phyloP scores from a whole-genome alignment of 92 coral and sea anemone species.

The Bergia sp. region DNA sequence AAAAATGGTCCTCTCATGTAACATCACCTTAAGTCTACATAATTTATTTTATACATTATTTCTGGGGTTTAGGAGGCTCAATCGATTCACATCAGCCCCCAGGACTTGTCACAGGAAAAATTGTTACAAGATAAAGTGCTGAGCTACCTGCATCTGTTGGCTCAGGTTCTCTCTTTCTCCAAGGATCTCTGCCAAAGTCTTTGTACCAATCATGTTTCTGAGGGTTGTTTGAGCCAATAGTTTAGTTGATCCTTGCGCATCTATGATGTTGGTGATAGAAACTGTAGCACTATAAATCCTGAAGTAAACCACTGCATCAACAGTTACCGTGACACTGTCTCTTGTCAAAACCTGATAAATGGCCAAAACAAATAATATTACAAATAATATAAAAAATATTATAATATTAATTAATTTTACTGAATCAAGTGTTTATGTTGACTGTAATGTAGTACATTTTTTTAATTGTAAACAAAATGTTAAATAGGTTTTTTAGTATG shows the following conservation, averaged over 20 bases:
- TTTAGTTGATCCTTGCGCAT: constrained; percentile 89
- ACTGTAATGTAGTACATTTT: no score
- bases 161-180: constrained; percentile 85
- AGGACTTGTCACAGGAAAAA: not conserved
- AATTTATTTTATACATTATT: no score
- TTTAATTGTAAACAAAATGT: no score
- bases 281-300: constrained; percentile 95
- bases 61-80: no score
- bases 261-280: constrained; percentile 88
- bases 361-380: not conserved
- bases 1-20: no score
- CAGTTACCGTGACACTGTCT: constrained; percentile 99
- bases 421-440: no score
- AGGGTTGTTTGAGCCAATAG: constrained; percentile 98
- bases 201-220: constrained; percentile 97
- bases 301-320: constrained; percentile 98
- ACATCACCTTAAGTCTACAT: no score
- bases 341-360: constrained; percentile 80
- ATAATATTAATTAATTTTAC: no score
- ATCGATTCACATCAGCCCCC: not conserved
- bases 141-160: constrained; percentile 83
- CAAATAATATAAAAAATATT: not conserved
- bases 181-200: constrained; percentile 84
- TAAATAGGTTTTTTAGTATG: no score
- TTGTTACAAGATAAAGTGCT: no score